These are phyloP conservation scores for Centrocercus urophasianus DNA, from an alignment of 2,113 vertebrate genomes.

Conservation along the genomic window DNA sequence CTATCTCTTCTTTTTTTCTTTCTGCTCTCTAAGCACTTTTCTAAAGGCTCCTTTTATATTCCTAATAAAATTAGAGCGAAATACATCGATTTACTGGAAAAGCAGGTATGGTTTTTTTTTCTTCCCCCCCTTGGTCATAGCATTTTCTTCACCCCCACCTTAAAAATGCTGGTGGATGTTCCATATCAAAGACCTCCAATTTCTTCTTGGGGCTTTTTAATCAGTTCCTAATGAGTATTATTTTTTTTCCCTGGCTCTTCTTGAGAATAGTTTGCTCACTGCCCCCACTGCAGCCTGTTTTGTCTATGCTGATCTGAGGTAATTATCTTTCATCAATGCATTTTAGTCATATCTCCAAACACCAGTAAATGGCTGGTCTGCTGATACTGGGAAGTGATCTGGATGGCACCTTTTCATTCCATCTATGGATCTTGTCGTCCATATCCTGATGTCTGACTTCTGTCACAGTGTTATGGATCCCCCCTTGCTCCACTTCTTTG, in stretches of 20 bases:
- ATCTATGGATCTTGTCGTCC: not conserved
- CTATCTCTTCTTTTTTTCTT: constrained; percentile 77
- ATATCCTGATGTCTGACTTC: constrained; percentile 4
- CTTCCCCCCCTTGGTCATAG: constrained; percentile 1
- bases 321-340: constrained; percentile 46
- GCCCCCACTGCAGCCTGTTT: not conserved
- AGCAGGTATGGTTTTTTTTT: constrained; percentile 63
- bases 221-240: not conserved
- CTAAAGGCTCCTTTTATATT: constrained; percentile 93
- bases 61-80: constrained; percentile 95
- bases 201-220: constrained; percentile 50
- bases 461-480: not conserved
- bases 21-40: constrained; percentile 98
- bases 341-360: constrained; percentile 38
- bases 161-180: constrained; percentile 71
- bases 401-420: constrained; percentile 1
- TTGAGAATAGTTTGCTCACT: not conserved
- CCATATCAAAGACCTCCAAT: constrained; percentile 46
- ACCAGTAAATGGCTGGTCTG: constrained; percentile 8
- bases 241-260: not conserved
- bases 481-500: not conserved
- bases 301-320: constrained; percentile 11
- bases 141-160: constrained; percentile 34
- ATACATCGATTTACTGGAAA: constrained; percentile 90
- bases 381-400: constrained; percentile 21